A percentile compares a stretch with the other conserved stretches of the same genome.
Conservation (phyloP, 2,113 vertebrate genomes). For the Grus americana region DNA sequence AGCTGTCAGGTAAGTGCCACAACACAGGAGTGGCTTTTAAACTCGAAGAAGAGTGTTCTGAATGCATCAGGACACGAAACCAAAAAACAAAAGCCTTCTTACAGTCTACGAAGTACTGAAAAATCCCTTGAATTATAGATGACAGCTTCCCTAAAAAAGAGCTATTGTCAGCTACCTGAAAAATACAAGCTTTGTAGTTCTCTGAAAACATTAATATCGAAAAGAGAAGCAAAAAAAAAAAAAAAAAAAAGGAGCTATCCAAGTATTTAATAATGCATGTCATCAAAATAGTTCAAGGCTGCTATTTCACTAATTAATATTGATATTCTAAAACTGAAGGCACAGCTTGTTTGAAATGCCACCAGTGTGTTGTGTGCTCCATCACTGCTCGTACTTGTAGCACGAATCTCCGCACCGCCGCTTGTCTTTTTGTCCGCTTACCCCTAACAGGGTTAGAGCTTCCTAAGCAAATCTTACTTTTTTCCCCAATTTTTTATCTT, state of each 20-base stretch:
- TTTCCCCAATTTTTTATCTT: not conserved
- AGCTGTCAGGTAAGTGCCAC: conserved; percentile 22
- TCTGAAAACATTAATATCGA: not conserved
- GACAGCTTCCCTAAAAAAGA: conserved; percentile 41
- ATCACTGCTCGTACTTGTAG: not conserved
- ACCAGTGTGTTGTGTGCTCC: no score
- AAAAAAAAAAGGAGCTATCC: not conserved
- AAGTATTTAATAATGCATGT: not conserved
- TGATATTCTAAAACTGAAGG: not conserved
- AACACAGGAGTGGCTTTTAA: not conserved
- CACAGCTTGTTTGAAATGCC: not conserved
- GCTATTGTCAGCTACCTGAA: not conserved
- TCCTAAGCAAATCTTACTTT: not conserved
- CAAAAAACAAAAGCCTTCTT: not conserved
- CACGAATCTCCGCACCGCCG: accelerated
- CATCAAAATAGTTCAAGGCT: not conserved
- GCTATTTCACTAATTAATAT: not conserved
- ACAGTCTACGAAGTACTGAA: not conserved
- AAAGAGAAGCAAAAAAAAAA: not conserved
- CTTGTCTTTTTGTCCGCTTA: not conserved
- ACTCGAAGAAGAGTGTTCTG: not conserved
- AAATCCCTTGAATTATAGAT: conserved; percentile 5
- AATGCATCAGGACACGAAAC: not conserved
- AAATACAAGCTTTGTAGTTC: not conserved
- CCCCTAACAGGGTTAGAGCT: not conserved